These are phyloP conservation scores for Nycticorax nycticorax DNA, from an alignment of 2,113 vertebrate genomes.

Conservation along the genomic window DNA sequence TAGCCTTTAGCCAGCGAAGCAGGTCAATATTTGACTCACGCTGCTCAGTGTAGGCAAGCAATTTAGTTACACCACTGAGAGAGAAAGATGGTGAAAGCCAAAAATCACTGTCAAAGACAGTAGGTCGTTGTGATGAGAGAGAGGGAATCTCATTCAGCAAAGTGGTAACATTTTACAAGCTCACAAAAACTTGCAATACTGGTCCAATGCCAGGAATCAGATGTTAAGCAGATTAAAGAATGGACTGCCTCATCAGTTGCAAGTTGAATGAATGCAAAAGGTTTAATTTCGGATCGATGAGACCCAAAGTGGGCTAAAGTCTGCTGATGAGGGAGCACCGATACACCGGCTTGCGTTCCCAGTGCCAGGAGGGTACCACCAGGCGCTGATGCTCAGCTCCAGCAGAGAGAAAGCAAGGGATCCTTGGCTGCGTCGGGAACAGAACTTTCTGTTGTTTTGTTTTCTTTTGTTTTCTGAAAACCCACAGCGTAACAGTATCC, in stretches of 20 bases:
- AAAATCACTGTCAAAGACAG: background rate
- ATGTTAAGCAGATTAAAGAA: background rate
- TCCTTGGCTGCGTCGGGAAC: background rate
- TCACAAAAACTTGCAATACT: background rate
- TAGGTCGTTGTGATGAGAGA: background rate
- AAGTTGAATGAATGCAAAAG: background rate
- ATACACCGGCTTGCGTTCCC: background rate
- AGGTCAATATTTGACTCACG: background rate
- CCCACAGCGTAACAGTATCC: background rate
- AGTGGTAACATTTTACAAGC: background rate
- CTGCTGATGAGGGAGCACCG: background rate
- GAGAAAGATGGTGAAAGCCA: background rate
- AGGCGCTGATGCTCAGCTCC: background rate
- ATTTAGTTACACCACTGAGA: background rate
- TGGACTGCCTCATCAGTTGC: background rate
- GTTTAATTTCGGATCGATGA: background rate
- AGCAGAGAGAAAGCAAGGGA: background rate
- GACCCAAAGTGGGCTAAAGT: background rate
- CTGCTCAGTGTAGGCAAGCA: background rate
- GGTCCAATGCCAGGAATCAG: background rate
- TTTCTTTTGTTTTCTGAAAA: background rate
- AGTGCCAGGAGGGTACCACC: background rate
- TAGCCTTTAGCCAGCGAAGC: background rate
- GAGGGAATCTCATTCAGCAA: background rate
- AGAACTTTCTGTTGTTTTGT: background rate